These are phyloP conservation scores for Agrenia bidenticulata DNA, from an alignment of 2,888 invertebrate species.

Conservation along the genomic window DNA sequence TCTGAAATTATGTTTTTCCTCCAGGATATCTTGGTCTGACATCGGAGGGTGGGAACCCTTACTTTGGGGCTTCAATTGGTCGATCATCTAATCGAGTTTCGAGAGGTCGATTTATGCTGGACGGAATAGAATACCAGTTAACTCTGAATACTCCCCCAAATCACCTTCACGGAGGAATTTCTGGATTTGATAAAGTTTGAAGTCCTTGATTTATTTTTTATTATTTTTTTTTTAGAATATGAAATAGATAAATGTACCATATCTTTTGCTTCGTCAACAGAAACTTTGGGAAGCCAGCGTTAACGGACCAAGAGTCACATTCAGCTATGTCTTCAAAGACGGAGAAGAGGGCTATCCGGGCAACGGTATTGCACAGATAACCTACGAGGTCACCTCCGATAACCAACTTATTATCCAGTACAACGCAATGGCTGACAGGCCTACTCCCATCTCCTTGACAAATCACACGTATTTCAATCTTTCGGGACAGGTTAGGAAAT, in stretches of 20 bases:
- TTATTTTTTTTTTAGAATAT: neutral
- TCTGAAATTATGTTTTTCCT: slow-evolving; percentile 19
- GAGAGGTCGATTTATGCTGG: slow-evolving; percentile 69
- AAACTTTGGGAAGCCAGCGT: slow-evolving; percentile 69
- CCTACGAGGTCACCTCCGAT: slow-evolving; percentile 70
- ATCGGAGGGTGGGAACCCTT: slow-evolving; percentile 66
- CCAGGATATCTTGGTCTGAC: slow-evolving; percentile 64
- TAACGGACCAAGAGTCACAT: slow-evolving; percentile 65
- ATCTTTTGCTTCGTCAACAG: slow-evolving; percentile 54
- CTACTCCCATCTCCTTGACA: slow-evolving; percentile 82
- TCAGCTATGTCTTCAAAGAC: slow-evolving; percentile 74
- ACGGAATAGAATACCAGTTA: slow-evolving; percentile 69
- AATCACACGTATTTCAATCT: slow-evolving; percentile 90
- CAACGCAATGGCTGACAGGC: slow-evolving; percentile 71
- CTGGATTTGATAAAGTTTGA: slow-evolving; percentile 76
- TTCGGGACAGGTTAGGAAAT: slow-evolving; percentile 70
- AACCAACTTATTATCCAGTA: slow-evolving; percentile 75
- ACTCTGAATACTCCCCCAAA: slow-evolving; percentile 69
- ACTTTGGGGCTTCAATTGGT: slow-evolving; percentile 86
- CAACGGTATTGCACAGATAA: slow-evolving; percentile 68
- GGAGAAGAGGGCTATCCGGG: slow-evolving; percentile 90
- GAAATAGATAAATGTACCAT: neutral
- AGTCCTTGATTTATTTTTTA: slow-evolving; percentile 68
- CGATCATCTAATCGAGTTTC: slow-evolving; percentile 80
- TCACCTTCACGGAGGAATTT: slow-evolving; percentile 79